Base-by-base conservation (phyloP, 1,140 invertebrate species). In the Venturia canescens region DNA sequence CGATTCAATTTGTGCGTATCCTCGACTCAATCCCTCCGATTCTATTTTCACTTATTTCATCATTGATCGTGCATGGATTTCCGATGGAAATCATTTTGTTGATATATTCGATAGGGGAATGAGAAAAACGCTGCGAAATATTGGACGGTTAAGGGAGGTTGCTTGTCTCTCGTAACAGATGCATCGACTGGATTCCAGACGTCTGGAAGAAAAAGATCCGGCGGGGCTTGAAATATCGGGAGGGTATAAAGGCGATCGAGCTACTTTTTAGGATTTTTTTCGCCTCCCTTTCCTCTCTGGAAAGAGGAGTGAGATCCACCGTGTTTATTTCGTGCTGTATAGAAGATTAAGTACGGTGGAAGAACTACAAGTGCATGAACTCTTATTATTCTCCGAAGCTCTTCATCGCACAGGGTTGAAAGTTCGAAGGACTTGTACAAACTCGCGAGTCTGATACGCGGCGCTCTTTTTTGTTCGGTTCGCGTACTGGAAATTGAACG, bases 221-320 rank as follows among this genome's bases (percentile, higher is more conserved):
- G n/a, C 13, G 50, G 15, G 15, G 31, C 50, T 53, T 53, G 50
- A 53, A n/a, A 16, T 53, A 53, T 53, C 50, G 50, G 15, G 50
- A 53, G 50, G 13, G n/a, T 15, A 53, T 53, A 53, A 53, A 15
- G 50, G 15, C 50, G 50, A 53, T 53, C n/a, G 50, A 53, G 50
- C 50, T 53, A 53, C n/a, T 53, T 53, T 53, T 53, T n/a, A 53
- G n/a, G 50, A 53, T 53, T 53, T 53, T 16, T n/a, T 53, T 53
- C n/a, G 13, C n/a, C 2, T 53, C 50, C 50, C 13, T n/a, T n/a
- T 53, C 50, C 13, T n/a, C 3, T n/a, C 13, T 11, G 15, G 15
- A 53, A n/a, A n/a, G n/a, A n/a, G n/a, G n/a, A n/a, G n/a, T n/a
- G 31, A 34, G 31, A 34, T 34, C 31, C 31, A 34, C 31, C 44